Base-by-base conservation (phyloP, 2,888 invertebrate genomes). In the Venustoraphidia nigricollis region DNA sequence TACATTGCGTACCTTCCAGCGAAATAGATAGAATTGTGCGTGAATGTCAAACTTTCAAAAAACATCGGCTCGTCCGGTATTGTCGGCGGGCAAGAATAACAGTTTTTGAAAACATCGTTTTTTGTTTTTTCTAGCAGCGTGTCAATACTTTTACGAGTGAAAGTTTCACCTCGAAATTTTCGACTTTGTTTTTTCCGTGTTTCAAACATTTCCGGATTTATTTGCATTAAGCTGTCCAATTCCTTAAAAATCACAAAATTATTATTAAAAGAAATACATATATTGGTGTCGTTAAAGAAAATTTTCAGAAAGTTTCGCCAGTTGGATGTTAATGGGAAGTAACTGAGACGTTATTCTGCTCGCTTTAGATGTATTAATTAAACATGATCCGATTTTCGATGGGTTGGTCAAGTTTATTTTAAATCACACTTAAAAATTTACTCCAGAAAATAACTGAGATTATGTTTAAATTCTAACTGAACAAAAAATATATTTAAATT, bases 121-220 rank as follows among this genome's bases (percentile, higher is more conserved):
- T 71, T 60, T 0, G 76, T 68, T 34, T 62, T 66, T 1, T 64
- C 65, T 35, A 80, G 66, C 10, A 70, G 62, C 53, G 72, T 72
- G 52, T 79, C 78, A 9, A 83, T 76, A 14, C 73, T 70, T 50
- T 79, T 79, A 11, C 83, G 70, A n/a, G 83, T 84, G 54, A 78
- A 76, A 55, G 75, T 68, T 17, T 71, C 71, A 1, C 69, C 64
- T 50, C 67, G 67, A 36, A 66, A 68, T 50, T 66, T 66, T 52
- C 61, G 60, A 47, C 60, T 66, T 50, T 66, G 65, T 50, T 63
- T 59, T 38, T 62, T 63, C 34, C 68, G 63, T 36, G 62, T 57
- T 49, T 61, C 62, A 57, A 70, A 72, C n/a, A 65, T 59, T 9
- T 63, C 60, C 9, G 74, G 70, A 1, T 70, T 66, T 52, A 75